Percentiles rank a stretch among this genome's conserved stretches.
phyloP scores from a whole-genome alignment of 2,888 invertebrate species.

The Portevinia maculata region DNA sequence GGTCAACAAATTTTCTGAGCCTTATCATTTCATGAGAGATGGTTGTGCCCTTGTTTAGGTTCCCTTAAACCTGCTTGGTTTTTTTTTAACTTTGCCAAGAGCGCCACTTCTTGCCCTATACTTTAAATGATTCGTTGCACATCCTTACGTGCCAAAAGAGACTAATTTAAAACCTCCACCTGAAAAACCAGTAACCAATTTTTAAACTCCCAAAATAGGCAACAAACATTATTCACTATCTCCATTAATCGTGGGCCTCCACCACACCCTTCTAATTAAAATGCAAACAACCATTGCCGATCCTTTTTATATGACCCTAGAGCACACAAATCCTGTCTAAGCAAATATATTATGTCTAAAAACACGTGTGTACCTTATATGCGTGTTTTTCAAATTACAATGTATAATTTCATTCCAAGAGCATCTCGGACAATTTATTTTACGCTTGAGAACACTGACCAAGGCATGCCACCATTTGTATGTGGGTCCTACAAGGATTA shows the following conservation, averaged over 20 bases:
- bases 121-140: too few relatives aligned
- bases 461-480: constrained; percentile 38
- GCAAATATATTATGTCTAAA: constrained; percentile 14
- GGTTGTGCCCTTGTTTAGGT: too few relatives aligned
- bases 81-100: too few relatives aligned
- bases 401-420: constrained; percentile 38
- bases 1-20: too few relatives aligned
- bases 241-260: background rate
- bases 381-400: constrained; percentile 48
- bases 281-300: constrained; percentile 47
- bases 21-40: too few relatives aligned
- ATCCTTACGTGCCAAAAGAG: too few relatives aligned
- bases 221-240: constrained; percentile 4
- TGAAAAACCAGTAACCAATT: too few relatives aligned
- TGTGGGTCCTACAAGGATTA: constrained; percentile 10
- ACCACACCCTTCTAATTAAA: constrained; percentile 57
- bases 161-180: too few relatives aligned
- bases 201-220: too few relatives aligned
- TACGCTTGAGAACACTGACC: constrained; percentile 16
- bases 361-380: constrained; percentile 31
- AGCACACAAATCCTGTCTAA: constrained; percentile 14
- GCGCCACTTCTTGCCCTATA: too few relatives aligned
- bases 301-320: constrained; percentile 42
- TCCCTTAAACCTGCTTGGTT: too few relatives aligned
- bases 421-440: constrained; percentile 34